Percentiles rank a stretch among this genome's conserved stretches.
Evolutionary conservation across 2,888 invertebrate genomes (phyloP).

Genomic region (Oligia latruncula): DNA sequence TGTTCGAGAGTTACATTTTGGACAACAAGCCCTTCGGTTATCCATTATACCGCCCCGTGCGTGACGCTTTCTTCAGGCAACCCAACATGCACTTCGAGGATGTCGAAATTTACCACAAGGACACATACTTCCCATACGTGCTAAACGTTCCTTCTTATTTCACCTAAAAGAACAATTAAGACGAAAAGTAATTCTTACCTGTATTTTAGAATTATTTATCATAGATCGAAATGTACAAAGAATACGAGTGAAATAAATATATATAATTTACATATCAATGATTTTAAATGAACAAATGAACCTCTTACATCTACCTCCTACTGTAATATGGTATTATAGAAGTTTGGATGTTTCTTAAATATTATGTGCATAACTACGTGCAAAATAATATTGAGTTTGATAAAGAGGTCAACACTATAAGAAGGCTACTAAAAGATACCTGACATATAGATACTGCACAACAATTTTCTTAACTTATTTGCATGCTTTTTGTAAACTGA

Average conservation of each 20-base stretch:
- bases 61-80: slow-evolving; percentile 84
- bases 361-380: no score
- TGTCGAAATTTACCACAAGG: slow-evolving; percentile 88
- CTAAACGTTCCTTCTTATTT: slow-evolving; percentile 73
- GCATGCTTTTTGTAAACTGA: no score
- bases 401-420: not conserved
- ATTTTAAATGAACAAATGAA: slow-evolving; percentile 1
- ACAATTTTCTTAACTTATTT: not conserved
- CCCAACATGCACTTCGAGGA: slow-evolving; percentile 91
- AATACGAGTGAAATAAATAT: slow-evolving; percentile 37
- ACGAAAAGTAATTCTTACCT: slow-evolving; percentile 1
- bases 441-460: no score
- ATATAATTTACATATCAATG: slow-evolving; percentile 4
- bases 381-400: not conserved
- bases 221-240: slow-evolving; percentile 41
- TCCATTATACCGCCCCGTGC: slow-evolving; percentile 90
- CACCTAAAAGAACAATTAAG: slow-evolving; percentile 58
- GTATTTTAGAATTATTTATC: slow-evolving; percentile 29
- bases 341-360: not conserved
- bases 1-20: slow-evolving; percentile 74
- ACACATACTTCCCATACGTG: slow-evolving; percentile 77
- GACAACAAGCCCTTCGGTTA: slow-evolving; percentile 90
- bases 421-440: no score
- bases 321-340: not conserved
- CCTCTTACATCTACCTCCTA: not conserved